Percentiles rank a stretch among this genome's conserved stretches.
Evolutionary conservation across 1,140 invertebrate genomes (phyloP).

Genomic region (Drosophila oshimai): DNA sequence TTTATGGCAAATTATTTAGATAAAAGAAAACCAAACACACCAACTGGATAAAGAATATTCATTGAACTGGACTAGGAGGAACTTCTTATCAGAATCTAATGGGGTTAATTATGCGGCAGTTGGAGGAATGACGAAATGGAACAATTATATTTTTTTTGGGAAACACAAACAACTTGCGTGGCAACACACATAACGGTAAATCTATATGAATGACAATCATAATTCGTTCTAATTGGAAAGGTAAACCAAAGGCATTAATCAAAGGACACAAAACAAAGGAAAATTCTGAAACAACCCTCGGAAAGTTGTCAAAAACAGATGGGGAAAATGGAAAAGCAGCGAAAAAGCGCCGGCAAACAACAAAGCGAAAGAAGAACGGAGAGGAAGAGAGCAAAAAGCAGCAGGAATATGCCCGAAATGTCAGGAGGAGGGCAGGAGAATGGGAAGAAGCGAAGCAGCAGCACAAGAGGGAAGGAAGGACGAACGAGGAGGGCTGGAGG

Average conservation of each 20-base stretch:
- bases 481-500: neutral
- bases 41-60: neutral
- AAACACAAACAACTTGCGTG: neutral
- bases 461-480: constrained; percentile 1
- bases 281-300: constrained; percentile 61
- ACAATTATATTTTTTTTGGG: constrained; percentile 6
- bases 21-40: neutral
- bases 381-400: constrained; percentile 4
- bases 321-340: constrained; percentile 23
- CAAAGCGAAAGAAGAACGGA: constrained; percentile 16
- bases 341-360: constrained; percentile 66
- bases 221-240: constrained; percentile 37
- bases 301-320: constrained; percentile 48
- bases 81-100: constrained; percentile 10
- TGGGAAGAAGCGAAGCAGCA: neutral
- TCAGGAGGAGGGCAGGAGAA: constrained; percentile 28
- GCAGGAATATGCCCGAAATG: constrained; percentile 59
- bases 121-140: neutral
- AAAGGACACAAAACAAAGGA: constrained; percentile 17
- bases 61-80: neutral
- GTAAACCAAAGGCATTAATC: constrained; percentile 35
- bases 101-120: neutral
- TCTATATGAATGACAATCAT: constrained; percentile 18
- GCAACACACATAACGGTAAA: constrained; percentile 2
- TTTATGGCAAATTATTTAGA: neutral